A percentile compares a stretch with the other conserved stretches of the same genome.
These are phyloP conservation scores for Urocyon cinereoargenteus DNA, from an alignment of 2,797 vertebrate genomes.

Conservation along the genomic window DNA sequence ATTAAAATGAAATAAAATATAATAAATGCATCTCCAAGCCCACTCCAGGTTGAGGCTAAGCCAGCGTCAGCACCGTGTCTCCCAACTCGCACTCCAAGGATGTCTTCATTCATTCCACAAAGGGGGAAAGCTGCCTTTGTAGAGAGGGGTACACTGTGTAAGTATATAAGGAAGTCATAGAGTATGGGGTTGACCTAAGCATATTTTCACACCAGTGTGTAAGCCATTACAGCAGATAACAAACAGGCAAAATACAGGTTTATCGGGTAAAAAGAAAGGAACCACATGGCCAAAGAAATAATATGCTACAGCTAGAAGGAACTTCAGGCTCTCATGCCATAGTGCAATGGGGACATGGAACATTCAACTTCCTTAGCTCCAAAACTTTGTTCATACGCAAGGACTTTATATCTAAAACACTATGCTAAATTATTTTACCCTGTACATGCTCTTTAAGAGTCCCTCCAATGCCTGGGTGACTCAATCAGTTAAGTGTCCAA, in stretches of 20 bases:
- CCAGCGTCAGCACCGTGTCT: background rate
- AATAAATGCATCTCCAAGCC: background rate
- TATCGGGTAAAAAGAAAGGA: background rate
- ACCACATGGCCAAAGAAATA: background rate
- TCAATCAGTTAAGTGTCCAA: background rate
- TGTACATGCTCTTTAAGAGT: background rate
- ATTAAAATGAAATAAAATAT: no score
- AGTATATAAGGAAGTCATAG: background rate
- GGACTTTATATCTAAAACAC: conserved; percentile 21
- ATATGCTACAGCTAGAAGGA: background rate
- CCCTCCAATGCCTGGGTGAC: background rate
- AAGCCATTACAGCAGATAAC: background rate
- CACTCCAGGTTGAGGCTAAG: background rate
- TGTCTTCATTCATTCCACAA: background rate
- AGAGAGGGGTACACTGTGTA: background rate
- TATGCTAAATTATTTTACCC: background rate
- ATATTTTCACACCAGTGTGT: background rate
- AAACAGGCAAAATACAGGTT: background rate
- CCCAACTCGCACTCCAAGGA: no score
- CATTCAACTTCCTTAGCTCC: background rate
- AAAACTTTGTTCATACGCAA: background rate
- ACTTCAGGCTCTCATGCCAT: background rate
- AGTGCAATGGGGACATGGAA: background rate
- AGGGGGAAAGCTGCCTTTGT: background rate
- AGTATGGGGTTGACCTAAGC: background rate